Evolutionary conservation across 2,888 invertebrate species (phyloP), one percentile per base, ranked within the genome.

Genomic region (Torymus texanus): DNA sequence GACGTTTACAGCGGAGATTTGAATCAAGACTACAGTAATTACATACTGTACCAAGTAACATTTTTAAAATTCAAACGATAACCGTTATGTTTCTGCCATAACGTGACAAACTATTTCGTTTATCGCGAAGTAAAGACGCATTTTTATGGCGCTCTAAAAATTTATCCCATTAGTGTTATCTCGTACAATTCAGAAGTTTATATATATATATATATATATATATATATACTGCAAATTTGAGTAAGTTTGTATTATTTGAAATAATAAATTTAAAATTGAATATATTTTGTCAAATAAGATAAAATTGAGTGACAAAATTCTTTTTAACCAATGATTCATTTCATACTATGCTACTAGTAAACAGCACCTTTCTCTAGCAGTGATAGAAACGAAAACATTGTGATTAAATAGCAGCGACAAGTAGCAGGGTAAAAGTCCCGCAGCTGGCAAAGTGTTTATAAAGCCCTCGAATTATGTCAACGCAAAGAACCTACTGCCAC

Each of bases 1-100:
- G 79, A 71, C 77, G 73, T 75, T 74, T 73, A 76, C 77, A 74
- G 55, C 79, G 66, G 55, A 80, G 80, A 80, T 80, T 80, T 65
- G 77, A 80, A 80, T 80, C 80, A 66, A 71, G 76, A 58, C 73
- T 63, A 55, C 53, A 21, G 80, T 76, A 80, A 80, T 80, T 74
- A 73, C 66, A 68, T 70, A 77, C 61, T 80, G 74, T 74, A 66
- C 65, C 29, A 16, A 68, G 75, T 73, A 72, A 75, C 73, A 76
- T 80, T 76, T 80, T 76, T 76, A 75, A 80, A 76, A 75, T 79
- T 71, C 59, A 70, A 67, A 67, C 72, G 72, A 76, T 76, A 75
- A 72, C 75, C 72, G 75, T 79, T 75, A 75, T 70, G 66, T 66
- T 71, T 75, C 55, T 62, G 53, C 62, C 67, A 4, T 71, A n/a